phyloP scores from a whole-genome alignment of 35 echinoderm and acorn worm species.

The Heliocidaris tuberculata region DNA sequence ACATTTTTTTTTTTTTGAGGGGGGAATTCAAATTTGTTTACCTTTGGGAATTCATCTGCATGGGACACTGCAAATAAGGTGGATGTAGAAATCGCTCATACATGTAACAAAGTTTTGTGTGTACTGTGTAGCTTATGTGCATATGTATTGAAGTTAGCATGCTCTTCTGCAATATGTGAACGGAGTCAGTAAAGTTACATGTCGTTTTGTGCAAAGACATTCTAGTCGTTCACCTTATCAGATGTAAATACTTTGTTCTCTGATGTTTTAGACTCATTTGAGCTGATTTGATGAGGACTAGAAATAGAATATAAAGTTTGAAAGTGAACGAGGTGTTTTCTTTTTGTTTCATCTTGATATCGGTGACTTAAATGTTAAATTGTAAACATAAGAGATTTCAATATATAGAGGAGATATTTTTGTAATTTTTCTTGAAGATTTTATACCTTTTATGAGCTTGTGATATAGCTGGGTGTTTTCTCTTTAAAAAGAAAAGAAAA shows the following conservation, averaged over 20 bases:
- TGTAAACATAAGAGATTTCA: slow-evolving; percentile 11
- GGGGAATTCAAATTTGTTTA: no score
- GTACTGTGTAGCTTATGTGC: not conserved
- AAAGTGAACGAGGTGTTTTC: not conserved
- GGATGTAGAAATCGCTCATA: not conserved
- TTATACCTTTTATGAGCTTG: not conserved
- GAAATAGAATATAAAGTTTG: not conserved
- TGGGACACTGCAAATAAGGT: not conserved
- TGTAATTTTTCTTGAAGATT: slow-evolving; percentile 13
- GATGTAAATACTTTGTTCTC: not conserved
- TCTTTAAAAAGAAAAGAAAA: no score
- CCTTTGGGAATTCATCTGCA: not conserved
- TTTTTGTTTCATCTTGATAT: not conserved
- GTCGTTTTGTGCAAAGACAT: not conserved
- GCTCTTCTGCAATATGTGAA: not conserved
- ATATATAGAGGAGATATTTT: not conserved
- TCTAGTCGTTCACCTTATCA: not conserved
- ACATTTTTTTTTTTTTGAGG: no score
- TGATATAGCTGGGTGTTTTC: not conserved
- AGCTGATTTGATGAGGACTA: not conserved
- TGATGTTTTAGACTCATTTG: not conserved
- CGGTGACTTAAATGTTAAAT: not conserved
- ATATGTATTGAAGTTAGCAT: not conserved
- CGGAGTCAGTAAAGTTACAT: no score
- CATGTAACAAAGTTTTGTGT: not conserved